Percentiles rank a stretch among this genome's conserved stretches.
These are phyloP conservation scores for Lasioglossum villosulum DNA, from an alignment of 2,888 invertebrate genomes.

Conservation along the genomic window DNA sequence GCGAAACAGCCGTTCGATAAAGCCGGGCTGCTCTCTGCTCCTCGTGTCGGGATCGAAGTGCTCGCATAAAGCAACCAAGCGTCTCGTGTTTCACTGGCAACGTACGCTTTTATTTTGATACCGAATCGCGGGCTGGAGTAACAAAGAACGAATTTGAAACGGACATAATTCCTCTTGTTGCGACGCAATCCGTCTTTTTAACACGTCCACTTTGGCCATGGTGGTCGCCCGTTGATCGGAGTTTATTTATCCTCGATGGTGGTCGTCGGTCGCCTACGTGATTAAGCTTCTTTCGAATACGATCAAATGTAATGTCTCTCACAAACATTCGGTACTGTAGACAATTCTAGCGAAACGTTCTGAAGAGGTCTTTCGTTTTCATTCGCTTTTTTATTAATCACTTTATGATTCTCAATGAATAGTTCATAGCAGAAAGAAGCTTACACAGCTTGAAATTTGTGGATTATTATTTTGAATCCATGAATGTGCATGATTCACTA, in stretches of 20 bases:
- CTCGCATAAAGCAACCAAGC: constrained; percentile 4
- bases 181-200: neutral
- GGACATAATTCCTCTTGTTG: constrained; percentile 15
- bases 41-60: neutral
- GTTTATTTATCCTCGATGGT: neutral
- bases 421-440: neutral
- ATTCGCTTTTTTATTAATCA: neutral
- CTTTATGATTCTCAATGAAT: neutral
- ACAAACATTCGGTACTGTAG: neutral
- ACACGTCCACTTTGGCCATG: neutral
- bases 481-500: neutral
- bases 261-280: neutral
- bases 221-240: neutral
- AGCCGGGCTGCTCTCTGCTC: neutral
- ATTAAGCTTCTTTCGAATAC: neutral
- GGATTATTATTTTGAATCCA: neutral
- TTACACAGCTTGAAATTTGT: too few species aligned
- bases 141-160: constrained; percentile 10
- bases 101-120: constrained; percentile 6
- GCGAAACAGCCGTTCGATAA: constrained; percentile 4
- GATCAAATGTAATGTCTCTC: neutral
- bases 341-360: neutral
- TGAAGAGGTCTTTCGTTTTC: neutral
- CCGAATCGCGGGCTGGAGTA: neutral
- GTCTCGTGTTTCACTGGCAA: neutral